phyloP scores from a whole-genome alignment of 2,113 vertebrate genomes.

The Picathartes gymnocephalus region DNA sequence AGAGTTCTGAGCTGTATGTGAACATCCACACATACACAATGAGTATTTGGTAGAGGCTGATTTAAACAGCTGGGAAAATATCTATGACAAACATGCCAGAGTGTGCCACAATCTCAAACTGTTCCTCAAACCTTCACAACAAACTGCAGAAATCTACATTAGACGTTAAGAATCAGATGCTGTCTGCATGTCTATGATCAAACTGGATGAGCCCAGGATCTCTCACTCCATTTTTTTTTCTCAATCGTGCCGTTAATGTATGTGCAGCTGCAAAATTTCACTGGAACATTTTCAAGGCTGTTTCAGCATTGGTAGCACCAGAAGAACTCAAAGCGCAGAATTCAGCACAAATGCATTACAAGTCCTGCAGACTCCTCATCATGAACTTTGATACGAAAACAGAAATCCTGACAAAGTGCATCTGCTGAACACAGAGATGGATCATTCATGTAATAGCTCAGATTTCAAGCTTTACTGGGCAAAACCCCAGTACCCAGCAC shows the following conservation, averaged over 20 bases:
- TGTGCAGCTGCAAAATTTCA: background rate
- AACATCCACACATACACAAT: background rate
- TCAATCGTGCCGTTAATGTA: background rate
- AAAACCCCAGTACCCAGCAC: background rate
- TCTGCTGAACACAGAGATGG: background rate
- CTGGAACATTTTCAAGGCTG: background rate
- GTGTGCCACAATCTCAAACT: background rate
- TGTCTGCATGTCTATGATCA: background rate
- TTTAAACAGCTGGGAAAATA: background rate
- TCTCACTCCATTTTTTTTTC: background rate
- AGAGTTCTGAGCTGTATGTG: background rate
- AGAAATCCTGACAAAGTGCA: background rate
- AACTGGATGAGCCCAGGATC: background rate
- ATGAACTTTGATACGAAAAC: background rate
- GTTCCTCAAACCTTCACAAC: background rate
- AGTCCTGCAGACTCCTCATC: background rate
- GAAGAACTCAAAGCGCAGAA: background rate
- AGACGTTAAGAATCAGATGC: background rate
- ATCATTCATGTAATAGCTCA: background rate
- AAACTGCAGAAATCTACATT: background rate
- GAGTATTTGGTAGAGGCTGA: background rate
- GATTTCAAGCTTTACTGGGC: background rate
- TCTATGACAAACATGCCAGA: background rate
- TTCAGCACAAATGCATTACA: background rate
- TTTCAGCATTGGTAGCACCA: background rate